phyloP scores from a whole-genome alignment of 2,797 vertebrate genomes.

The Euphonia xanthogaster region DNA sequence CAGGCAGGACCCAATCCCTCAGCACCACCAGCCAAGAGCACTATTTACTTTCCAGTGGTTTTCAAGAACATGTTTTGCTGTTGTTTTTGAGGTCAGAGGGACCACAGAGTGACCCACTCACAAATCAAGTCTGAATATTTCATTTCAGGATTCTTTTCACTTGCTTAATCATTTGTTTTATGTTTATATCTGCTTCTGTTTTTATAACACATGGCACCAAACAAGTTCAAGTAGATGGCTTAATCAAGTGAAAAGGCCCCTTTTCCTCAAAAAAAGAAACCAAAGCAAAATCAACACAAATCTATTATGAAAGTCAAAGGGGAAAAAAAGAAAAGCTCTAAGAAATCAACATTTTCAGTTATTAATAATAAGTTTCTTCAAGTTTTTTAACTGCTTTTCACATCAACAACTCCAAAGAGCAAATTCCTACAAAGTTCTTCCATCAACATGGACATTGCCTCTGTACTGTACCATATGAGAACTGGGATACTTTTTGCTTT shows the following conservation, averaged over 20 bases:
- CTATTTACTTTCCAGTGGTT: conserved; percentile 2
- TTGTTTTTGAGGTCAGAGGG: conserved; percentile 38
- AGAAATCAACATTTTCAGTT: background rate
- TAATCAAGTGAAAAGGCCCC: background rate
- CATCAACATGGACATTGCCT: rapidly evolving
- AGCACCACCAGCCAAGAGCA: background rate
- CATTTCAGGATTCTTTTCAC: background rate
- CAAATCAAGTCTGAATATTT: conserved; percentile 17
- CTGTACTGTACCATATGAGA: background rate
- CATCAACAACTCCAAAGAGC: background rate
- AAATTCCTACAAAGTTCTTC: background rate
- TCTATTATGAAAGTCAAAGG: background rate
- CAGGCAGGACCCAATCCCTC: rapidly evolving
- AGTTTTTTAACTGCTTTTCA: background rate
- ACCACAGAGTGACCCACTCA: background rate
- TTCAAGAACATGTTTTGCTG: conserved; percentile 28
- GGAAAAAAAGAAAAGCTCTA: rapidly evolving
- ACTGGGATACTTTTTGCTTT: background rate
- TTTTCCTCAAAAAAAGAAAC: background rate
- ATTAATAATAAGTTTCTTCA: background rate
- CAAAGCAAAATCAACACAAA: background rate
- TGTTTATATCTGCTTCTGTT: conserved; percentile 2
- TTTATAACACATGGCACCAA: background rate
- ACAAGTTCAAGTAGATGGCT: background rate
- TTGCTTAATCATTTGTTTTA: background rate